A percentile compares a stretch with the other conserved stretches of the same genome.
phyloP scores from a whole-genome alignment of 2,113 vertebrate species.

The Panurus biarmicus region DNA sequence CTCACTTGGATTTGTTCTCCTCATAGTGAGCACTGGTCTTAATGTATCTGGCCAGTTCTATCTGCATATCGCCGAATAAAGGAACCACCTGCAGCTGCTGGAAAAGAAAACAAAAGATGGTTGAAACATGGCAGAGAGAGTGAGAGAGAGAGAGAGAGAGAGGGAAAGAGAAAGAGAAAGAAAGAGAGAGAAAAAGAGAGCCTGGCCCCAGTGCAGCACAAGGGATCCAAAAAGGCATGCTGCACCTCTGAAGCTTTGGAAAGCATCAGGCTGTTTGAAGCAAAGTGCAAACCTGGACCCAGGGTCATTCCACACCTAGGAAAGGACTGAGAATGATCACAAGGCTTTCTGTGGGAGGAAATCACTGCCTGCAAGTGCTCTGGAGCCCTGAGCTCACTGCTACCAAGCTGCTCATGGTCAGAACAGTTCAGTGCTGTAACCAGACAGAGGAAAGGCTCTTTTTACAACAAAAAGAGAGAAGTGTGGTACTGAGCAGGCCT shows the following conservation, averaged over 20 bases:
- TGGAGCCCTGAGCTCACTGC: not conserved
- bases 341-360: not conserved
- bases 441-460: not conserved
- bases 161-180: not conserved
- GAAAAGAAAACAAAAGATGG: slow-evolving; percentile 71
- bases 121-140: slow-evolving; percentile 27
- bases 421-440: not conserved
- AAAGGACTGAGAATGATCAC: not conserved
- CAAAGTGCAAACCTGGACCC: not conserved
- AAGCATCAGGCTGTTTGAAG: not conserved
- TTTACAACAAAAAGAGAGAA: not conserved
- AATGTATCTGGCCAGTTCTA: slow-evolving; percentile 98
- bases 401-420: not conserved
- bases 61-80: slow-evolving; percentile 99
- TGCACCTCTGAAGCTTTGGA: not conserved
- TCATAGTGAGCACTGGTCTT: slow-evolving; percentile 99
- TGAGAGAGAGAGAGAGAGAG: too few species aligned
- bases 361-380: rapidly evolving
- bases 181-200: not conserved
- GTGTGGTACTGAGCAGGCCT: not conserved
- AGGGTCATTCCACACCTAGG: not conserved
- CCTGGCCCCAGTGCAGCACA: not conserved
- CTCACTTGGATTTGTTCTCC: slow-evolving; percentile 99
- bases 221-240: not conserved
- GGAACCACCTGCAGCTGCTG: slow-evolving; percentile 97